Percentiles rank a stretch among this genome's conserved stretches.
Conservation (phyloP, 2,888 invertebrate species). For the Macaria notata region DNA sequence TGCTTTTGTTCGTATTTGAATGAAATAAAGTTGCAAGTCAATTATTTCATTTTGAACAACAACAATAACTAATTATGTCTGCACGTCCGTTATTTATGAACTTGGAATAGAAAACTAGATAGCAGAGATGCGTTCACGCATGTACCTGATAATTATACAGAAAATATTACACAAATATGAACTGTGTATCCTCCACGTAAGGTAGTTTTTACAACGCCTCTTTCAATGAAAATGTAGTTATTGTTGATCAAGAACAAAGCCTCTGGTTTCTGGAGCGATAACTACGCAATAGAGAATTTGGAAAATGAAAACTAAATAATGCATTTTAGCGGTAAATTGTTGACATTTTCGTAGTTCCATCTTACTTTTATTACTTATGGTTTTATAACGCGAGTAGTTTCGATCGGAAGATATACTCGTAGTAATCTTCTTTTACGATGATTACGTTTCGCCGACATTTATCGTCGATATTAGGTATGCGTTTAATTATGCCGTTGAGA, state of each 20-base stretch:
- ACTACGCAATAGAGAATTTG: slow-evolving; percentile 3
- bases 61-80: slow-evolving; percentile 7
- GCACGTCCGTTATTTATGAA: slow-evolving; percentile 28
- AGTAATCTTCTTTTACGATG: too few species aligned
- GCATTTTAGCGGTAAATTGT: background rate
- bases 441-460: too few species aligned
- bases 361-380: too few species aligned
- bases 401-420: too few species aligned
- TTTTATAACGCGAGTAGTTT: too few species aligned
- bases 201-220: slow-evolving; percentile 15
- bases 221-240: slow-evolving; percentile 7
- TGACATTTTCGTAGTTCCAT: too few species aligned
- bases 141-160: slow-evolving; percentile 7
- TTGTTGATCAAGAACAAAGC: slow-evolving; percentile 14
- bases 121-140: slow-evolving; percentile 33
- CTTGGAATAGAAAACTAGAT: slow-evolving; percentile 32
- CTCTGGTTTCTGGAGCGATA: slow-evolving; percentile 12
- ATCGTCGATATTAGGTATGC: too few species aligned
- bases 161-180: slow-evolving; percentile 1
- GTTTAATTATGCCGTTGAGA: too few species aligned
- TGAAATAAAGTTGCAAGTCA: slow-evolving; percentile 24
- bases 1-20: too few species aligned
- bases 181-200: slow-evolving; percentile 7
- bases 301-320: background rate
- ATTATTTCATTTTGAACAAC: slow-evolving; percentile 28